phyloP scores from a whole-genome alignment of 1,140 invertebrate genomes.

The Arion vulgaris region DNA sequence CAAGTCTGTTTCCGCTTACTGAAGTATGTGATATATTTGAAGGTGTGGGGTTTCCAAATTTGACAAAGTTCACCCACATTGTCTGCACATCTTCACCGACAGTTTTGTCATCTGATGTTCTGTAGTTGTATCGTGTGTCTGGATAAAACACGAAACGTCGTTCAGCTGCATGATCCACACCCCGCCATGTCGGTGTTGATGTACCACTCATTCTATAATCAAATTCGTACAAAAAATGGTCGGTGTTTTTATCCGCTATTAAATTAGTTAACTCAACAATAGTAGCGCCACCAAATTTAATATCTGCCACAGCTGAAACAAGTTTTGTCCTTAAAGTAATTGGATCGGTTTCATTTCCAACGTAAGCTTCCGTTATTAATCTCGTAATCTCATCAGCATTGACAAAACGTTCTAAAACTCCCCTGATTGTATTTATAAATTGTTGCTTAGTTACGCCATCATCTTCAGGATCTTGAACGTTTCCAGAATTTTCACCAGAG shows the following conservation, averaged over 20 bases:
- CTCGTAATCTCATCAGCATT: not conserved
- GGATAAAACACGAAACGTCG: conserved; percentile 9
- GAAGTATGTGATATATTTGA: not conserved
- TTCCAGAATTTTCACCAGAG: not conserved
- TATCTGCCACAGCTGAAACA: not conserved
- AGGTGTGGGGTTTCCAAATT: conserved; percentile 15
- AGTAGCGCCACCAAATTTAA: not conserved
- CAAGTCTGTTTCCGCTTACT: not conserved
- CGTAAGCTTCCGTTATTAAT: not conserved
- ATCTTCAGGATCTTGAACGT: not conserved
- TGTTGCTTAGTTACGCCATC: not conserved
- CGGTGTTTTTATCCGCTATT: not conserved
- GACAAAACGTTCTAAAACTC: not conserved
- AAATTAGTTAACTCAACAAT: not conserved
- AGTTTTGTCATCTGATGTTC: not conserved
- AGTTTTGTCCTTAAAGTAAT: not conserved
- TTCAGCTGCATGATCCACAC: conserved; percentile 13
- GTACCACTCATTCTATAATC: not conserved
- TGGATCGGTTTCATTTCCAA: conserved; percentile 10
- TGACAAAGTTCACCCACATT: conserved; percentile 21
- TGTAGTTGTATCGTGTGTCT: not conserved
- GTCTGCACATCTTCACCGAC: conserved; percentile 6
- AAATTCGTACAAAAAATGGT: conserved; percentile 16
- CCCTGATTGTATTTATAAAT: not conserved
- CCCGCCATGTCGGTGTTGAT: not conserved